Evolutionary conservation across 92 coral and sea anemone species (phyloP), one percentile per base, ranked within the genome.

Genomic region (Epizoanthus fatuus): DNA sequence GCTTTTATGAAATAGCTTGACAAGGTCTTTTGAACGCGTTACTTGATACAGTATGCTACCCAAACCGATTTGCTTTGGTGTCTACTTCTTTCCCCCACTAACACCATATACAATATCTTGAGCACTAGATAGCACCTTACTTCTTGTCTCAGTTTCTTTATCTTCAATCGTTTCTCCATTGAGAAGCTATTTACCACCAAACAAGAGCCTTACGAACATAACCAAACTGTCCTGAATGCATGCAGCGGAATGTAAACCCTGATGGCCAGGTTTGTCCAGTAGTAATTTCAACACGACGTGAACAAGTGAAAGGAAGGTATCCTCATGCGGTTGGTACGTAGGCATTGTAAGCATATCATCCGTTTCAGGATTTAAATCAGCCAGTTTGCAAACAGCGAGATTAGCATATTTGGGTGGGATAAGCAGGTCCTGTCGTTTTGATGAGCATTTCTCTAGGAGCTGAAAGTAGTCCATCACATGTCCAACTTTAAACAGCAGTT

Each of bases 31-130:
- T 12, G 94, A 91, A 11, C 92, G 60, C 39, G 90, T 83, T 6
- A 79, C 92, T 64, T 91, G 94, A 56, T 87, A 84, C n/a, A 91
- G 88, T 51, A 74, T 81, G 68, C 91, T 91, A 8, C 91, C 91
- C 10, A 87, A 88, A 0, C 90, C 90, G 32, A 87, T 59, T 39
- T 92, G 91, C 56, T 90, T 90, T 1, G 91, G 93, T 44, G 93
- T 89, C 93, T 86, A 90, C 71, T 85, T 85, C 57, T 55, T 80
- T 16, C 93, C 90, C 22, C 72, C 69, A 55, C 81, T 84, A 9
- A 74, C 92, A 42, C 84, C 87, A 68, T 84, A 84, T 2, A 87
- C 80, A 70, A 83, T 87, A 42, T 88, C 92, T 37, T 83, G 92
- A 14, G 83, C 86, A 71, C 49, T 14, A 69, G 84, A 79, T 71